Evolutionary conservation across 2,113 vertebrate species (phyloP), one percentile per base, ranked within the genome.

Genomic region (Ifrita kowaldi): DNA sequence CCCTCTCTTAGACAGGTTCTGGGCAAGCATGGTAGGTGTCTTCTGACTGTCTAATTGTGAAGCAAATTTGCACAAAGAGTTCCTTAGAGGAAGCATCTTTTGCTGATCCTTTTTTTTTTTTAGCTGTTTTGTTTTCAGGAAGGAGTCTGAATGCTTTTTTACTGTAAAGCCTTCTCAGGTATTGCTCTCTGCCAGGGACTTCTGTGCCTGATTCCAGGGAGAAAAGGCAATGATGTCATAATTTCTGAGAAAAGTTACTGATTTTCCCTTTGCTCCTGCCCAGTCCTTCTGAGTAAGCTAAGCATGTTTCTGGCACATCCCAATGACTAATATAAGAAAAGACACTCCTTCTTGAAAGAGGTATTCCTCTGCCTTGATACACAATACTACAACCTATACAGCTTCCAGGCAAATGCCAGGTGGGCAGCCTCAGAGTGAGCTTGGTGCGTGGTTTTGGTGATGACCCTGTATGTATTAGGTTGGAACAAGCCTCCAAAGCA

Each of bases 201-300:
- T 89, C 59, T 1, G 3, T 74, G 78, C n/a, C 67, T 63, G 41
- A 39, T 77, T 93, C 50, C 59, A 95, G 39, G 81, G 33, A 92
- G 46, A 65, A 93, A 90, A 93, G 64, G 60, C 47, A 85, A 76
- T 83, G 91, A 76, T 28, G 7, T 90, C 62, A 75, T 88, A 63
- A 92, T 84, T 95, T 90, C 85, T 86, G 79, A 93, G 86, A 87
- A 91, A 85, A 95, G 76, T 92, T 85, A 74, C 59, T 78, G 71
- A 80, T 86, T 92, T 88, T 83, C 59, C 59, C 56, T 84, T 81
- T 93, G 68, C 55, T 94, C n/a, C 63, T 92, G 67, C 84, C 84
- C 65, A 82, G 64, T 87, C 49, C 62, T 86, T 76, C 56, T 81
- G 64, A 92, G 73, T 74, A 73, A 87, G 69, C 56, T 87, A 68